phyloP scores from a whole-genome alignment of 2,888 invertebrate genomes.

The Doris montereyensis region DNA sequence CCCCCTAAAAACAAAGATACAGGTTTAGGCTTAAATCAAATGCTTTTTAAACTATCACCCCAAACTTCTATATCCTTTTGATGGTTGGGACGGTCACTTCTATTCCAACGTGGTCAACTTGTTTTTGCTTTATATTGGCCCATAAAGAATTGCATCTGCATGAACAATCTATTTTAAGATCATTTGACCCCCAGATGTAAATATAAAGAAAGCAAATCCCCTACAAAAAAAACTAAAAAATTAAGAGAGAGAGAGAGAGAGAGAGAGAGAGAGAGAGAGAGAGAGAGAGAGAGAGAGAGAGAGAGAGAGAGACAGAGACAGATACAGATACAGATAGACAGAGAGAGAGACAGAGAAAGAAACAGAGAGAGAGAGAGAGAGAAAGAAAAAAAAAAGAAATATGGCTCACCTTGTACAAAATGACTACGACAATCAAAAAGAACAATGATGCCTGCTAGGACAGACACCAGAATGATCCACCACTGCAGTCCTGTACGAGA shows the following conservation, averaged over 20 bases:
- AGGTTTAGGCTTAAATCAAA: too few species aligned
- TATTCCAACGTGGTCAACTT: too few species aligned
- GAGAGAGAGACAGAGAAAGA: neutral
- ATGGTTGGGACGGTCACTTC: too few species aligned
- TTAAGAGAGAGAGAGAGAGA: neutral
- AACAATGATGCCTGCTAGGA: slow-evolving; percentile 87
- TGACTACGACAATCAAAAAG: slow-evolving; percentile 84
- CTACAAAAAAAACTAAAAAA: neutral
- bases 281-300: neutral
- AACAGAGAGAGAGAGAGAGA: neutral
- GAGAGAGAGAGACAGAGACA: neutral
- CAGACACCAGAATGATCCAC: slow-evolving; percentile 88
- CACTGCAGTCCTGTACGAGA: slow-evolving; percentile 83
- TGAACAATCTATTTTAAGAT: too few species aligned
- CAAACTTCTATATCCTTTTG: too few species aligned
- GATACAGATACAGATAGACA: neutral
- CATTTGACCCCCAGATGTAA: too few species aligned
- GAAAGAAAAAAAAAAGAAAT: neutral
- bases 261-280: neutral
- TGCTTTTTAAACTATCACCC: too few species aligned
- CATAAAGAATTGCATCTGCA: too few species aligned
- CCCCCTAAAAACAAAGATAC: too few species aligned
- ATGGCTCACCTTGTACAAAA: slow-evolving; percentile 85
- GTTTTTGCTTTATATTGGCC: too few species aligned
- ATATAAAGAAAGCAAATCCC: too few species aligned